These are phyloP conservation scores for Paguma larvata DNA, from an alignment of 2,797 vertebrate genomes.

Conservation along the genomic window DNA sequence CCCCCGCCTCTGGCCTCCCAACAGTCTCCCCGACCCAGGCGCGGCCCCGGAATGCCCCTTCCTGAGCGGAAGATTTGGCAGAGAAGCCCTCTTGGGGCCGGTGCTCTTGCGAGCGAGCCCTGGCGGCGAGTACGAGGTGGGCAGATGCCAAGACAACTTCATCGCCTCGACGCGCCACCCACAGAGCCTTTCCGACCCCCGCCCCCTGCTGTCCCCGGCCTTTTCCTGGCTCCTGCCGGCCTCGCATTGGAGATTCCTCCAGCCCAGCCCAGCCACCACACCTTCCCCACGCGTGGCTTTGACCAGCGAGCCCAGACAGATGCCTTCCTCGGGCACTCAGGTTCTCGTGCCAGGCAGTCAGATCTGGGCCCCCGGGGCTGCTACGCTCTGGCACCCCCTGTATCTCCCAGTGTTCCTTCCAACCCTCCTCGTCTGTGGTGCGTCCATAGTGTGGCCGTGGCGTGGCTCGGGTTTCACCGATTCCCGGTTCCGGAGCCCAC, in stretches of 20 bases:
- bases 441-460: rapidly evolving
- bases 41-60: background rate
- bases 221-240: rapidly evolving
- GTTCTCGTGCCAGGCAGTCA: background rate
- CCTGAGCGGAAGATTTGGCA: background rate
- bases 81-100: background rate
- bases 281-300: background rate
- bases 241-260: rapidly evolving
- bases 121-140: slow-evolving; percentile 65
- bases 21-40: background rate
- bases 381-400: rapidly evolving
- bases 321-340: rapidly evolving
- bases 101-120: rapidly evolving
- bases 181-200: background rate
- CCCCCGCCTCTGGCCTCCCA: background rate
- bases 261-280: background rate
- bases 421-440: rapidly evolving
- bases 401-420: background rate
- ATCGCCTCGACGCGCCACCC: background rate
- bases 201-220: rapidly evolving
- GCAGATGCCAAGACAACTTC: slow-evolving; percentile 81
- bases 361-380: background rate
- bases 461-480: background rate
- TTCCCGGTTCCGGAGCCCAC: background rate
- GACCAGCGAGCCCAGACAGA: rapidly evolving